These are phyloP conservation scores for Pterocles gutturalis DNA, from an alignment of 2,113 vertebrate genomes.

Conservation along the genomic window DNA sequence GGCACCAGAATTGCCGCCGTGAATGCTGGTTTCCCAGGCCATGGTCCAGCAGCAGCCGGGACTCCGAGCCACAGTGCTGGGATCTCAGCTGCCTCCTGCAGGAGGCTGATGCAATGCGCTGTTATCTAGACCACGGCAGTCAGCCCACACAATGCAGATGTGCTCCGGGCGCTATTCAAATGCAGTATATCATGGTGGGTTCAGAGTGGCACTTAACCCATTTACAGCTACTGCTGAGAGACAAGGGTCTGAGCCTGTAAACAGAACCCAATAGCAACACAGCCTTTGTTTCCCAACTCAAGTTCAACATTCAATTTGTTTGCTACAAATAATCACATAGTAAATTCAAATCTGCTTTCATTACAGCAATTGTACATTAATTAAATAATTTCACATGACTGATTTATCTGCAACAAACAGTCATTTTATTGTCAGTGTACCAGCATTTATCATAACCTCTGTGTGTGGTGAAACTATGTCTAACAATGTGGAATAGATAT, in stretches of 20 bases:
- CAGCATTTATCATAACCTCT: slow-evolving; percentile 2
- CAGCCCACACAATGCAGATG: neutral
- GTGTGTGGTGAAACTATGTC: neutral
- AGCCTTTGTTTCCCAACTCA: slow-evolving; percentile 12
- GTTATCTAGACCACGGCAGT: neutral
- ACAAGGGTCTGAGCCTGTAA: neutral
- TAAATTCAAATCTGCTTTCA: slow-evolving; percentile 50
- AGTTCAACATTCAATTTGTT: slow-evolving; percentile 15
- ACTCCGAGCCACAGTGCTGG: fast-evolving
- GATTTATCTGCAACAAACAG: slow-evolving; percentile 46
- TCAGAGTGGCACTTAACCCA: neutral
- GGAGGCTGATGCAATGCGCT: neutral
- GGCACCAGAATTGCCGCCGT: neutral
- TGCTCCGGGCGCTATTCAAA: neutral
- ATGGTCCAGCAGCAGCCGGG: neutral
- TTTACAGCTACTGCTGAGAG: neutral
- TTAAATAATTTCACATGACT: slow-evolving; percentile 44
- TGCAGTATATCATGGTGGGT: neutral
- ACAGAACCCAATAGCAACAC: neutral
- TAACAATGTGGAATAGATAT: neutral
- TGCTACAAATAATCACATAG: slow-evolving; percentile 30
- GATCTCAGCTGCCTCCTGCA: fast-evolving
- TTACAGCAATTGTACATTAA: slow-evolving; percentile 40
- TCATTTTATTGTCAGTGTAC: slow-evolving; percentile 19
- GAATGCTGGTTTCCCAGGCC: neutral